These are phyloP conservation scores for Characodon lateralis DNA, from an alignment of 2,797 vertebrate species.

Conservation along the genomic window DNA sequence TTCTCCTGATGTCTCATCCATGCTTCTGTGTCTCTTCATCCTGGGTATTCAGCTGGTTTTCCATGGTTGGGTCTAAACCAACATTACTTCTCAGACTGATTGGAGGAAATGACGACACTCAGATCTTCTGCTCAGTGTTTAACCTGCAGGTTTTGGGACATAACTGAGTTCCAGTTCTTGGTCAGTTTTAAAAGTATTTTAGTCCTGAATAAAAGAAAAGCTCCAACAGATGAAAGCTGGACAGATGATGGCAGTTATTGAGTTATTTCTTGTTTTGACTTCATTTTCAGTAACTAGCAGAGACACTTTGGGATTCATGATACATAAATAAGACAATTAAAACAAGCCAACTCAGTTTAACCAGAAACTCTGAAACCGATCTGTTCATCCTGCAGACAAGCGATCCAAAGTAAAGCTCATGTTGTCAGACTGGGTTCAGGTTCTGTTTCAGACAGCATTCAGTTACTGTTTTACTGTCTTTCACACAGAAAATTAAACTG, in stretches of 20 bases:
- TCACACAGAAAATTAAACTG: too few relatives aligned
- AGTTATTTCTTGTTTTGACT: neutral
- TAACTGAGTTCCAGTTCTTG: too few relatives aligned
- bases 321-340: neutral
- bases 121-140: neutral
- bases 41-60: slow-evolving; percentile 9
- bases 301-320: neutral
- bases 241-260: too few relatives aligned
- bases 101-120: too few relatives aligned
- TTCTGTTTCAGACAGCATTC: too few relatives aligned
- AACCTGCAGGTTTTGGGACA: neutral
- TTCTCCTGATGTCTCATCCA: slow-evolving; percentile 58
- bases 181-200: neutral
- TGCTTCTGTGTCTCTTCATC: slow-evolving; percentile 6
- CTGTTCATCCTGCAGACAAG: too few relatives aligned
- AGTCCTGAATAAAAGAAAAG: neutral
- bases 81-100: too few relatives aligned
- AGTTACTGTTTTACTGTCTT: too few relatives aligned
- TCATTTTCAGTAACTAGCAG: neutral
- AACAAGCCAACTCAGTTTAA: too few relatives aligned
- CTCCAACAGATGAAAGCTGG: neutral
- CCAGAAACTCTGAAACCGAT: too few relatives aligned
- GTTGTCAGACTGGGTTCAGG: too few relatives aligned
- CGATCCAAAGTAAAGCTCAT: too few relatives aligned
- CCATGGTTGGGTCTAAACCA: neutral